Evolutionary conservation across 2,888 invertebrate species (phyloP).

Genomic region (Heliothis peltigera): DNA sequence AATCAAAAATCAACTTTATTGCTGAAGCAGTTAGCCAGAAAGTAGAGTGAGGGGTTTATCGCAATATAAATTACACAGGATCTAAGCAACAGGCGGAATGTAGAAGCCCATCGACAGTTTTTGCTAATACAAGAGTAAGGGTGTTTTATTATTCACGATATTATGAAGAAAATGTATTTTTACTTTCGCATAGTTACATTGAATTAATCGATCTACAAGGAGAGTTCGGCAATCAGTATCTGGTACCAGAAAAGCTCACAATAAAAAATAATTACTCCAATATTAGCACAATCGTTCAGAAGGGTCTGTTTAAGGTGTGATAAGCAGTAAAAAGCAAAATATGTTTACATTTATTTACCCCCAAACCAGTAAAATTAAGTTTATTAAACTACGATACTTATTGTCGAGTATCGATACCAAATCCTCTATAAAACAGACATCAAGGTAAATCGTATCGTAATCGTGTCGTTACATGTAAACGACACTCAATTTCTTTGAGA

Average conservation of each 20-base stretch:
- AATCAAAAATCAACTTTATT: constrained; percentile 36
- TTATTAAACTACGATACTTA: constrained; percentile 41
- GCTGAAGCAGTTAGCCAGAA: constrained; percentile 9
- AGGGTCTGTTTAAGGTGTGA: not conserved
- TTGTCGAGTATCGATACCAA: constrained; percentile 39
- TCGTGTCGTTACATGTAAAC: constrained; percentile 72
- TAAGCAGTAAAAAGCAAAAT: constrained; percentile 31
- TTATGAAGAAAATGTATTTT: not conserved
- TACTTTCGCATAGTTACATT: no score
- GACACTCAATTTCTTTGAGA: constrained; percentile 72
- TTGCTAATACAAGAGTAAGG: constrained; percentile 63
- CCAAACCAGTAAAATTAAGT: constrained; percentile 30
- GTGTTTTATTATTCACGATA: constrained; percentile 61
- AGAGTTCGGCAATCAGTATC: no score
- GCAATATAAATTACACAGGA: constrained; percentile 74
- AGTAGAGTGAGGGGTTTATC: constrained; percentile 31
- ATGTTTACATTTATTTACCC: constrained; percentile 19
- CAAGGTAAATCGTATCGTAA: constrained; percentile 63
- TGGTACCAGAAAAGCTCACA: not conserved
- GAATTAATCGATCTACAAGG: no score
- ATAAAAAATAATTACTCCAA: constrained; percentile 2
- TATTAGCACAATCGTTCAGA: constrained; percentile 16
- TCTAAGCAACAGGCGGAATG: constrained; percentile 75
- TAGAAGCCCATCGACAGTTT: constrained; percentile 76
- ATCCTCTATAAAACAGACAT: constrained; percentile 44